Base-by-base conservation (phyloP, 2,888 invertebrate genomes). In the Glaucopsyche alexis region DNA sequence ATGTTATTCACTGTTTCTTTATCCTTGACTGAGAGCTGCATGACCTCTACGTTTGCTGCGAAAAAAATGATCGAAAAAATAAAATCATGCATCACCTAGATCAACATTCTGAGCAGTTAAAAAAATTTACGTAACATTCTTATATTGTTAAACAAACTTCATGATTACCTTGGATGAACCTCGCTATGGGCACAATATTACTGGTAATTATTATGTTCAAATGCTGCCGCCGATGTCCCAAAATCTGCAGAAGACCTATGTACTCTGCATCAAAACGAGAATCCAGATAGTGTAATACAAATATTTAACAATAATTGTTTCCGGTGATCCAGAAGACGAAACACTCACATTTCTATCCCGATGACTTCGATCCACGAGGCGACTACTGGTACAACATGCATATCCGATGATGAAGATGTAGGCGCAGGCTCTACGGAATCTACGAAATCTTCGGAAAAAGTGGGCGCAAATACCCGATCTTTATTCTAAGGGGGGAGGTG, bases 301-400 rank as follows among this genome's bases (percentile, higher is more conserved):
- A 77, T 77, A 16, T 77, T 77, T n/a, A n/a, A n/a, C 64, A 78
- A 76, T n/a, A 78, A 78, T 70, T 77, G 75, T 42, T 76, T 78
- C 50, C 76, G 72, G 14, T 67, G 45, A 42, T 19, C 73, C 45
- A n/a, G 13, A 29, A n/a, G 72, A 55, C 40, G 72, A 14, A n/a
- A 47, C 40, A 55, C 71, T 8, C 29, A 45, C 19, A 40, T 65
- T 42, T 19, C 71, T n/a, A 72, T 69, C 45, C 71, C 72, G 40
- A 72, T 72, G 71, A 50, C 65, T 0, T 49, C 71, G 8, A 38
- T 71, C 13, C 7, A 52, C 52, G 19, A 16, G 52, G 52, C 52
- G 7, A 52, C 52, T n/a, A n/a, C n/a, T n/a, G n/a, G n/a, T 11
- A 52, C 52, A 16, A 52, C 52, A 2, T 52, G 52, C 52, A 52